Base-by-base conservation (phyloP, 2,797 vertebrate species). In the Phrynocephalus guinanensis region DNA sequence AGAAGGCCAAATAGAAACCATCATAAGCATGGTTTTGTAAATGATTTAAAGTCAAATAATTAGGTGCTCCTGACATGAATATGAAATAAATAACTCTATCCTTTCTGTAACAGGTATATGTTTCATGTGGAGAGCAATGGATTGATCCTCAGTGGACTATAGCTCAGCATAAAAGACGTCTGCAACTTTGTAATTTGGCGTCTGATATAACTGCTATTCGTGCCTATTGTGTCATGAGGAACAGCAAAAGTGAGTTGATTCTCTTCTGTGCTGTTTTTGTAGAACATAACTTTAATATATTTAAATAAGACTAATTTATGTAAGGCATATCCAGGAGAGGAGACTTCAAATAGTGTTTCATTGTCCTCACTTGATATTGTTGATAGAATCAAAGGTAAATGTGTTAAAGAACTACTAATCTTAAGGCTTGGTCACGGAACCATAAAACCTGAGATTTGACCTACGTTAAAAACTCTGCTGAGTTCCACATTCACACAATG, bases 71-170 rank as follows among this genome's bases (percentile, higher is more conserved):
- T 10, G 38, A 52, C 30, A 52, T 70, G 56, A 60, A 80, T 68
- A 5, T 80, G 60, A 70, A 84, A 56, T 44, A 77, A 83, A 79
- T 76, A 68, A 60, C 70, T 11, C 20, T 63, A 28, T 84, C 71
- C 30, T 85, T 78, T 86, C 84, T 93, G 87, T 79, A 76, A 82
- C 26, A 96, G 95, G 91, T 95, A 0, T 96, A 95, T 10, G 92
- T 94, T 85, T 96, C 95, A 10, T 93, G 93, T 70, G 96, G 96
- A 86, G 95, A 96, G 76, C 88, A 79, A 0, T 94, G 94, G 95
- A 88, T 94, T 87, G 88, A 88, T 86, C 95, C 95, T 26, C 82
- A 92, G 10, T 44, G 92, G 80, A 92, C 86, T 56, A 20, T 71
- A 66, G 78, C 79, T 76, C 91, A 92, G 78, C 88, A 92, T 66